phyloP scores from a whole-genome alignment of 2,888 invertebrate genomes.

The Thymelicus acteon region DNA sequence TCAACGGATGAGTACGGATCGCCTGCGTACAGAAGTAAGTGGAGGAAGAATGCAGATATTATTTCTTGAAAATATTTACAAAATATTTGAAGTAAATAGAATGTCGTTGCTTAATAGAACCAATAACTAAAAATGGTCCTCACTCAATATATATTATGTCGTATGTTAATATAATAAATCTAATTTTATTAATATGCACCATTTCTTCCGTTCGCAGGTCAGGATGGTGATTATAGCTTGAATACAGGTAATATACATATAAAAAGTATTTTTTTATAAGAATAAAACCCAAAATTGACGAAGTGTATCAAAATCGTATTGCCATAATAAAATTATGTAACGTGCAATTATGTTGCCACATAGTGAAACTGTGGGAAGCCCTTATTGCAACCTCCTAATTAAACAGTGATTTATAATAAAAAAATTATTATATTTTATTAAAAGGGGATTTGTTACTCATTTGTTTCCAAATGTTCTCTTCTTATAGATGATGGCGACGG shows the following conservation, averaged over 20 bases:
- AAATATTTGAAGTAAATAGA: too few species aligned
- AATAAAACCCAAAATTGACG: not conserved
- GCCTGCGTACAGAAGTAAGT: conserved; percentile 75
- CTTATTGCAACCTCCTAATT: too few species aligned
- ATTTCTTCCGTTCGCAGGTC: conserved; percentile 59
- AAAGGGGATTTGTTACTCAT: too few species aligned
- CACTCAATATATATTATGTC: too few species aligned
- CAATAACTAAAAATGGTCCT: too few species aligned
- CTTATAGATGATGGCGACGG: conserved; percentile 83
- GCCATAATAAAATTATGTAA: too few species aligned
- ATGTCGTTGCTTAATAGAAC: too few species aligned
- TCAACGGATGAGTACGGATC: conserved; percentile 80
- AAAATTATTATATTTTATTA: not conserved
- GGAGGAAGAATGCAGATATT: too few species aligned
- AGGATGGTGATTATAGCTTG: conserved; percentile 70
- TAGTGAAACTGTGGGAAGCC: too few species aligned
- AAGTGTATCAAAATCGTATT: too few species aligned
- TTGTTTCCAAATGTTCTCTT: not conserved
- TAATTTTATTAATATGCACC: not conserved
- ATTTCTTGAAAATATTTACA: too few species aligned
- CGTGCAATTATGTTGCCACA: too few species aligned
- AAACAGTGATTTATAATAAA: not conserved
- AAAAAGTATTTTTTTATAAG: not conserved
- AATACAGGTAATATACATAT: conserved; percentile 62
- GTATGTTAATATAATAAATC: not conserved